Base-by-base conservation (phyloP, 1,140 invertebrate genomes). In the Procambarus clarkii region DNA sequence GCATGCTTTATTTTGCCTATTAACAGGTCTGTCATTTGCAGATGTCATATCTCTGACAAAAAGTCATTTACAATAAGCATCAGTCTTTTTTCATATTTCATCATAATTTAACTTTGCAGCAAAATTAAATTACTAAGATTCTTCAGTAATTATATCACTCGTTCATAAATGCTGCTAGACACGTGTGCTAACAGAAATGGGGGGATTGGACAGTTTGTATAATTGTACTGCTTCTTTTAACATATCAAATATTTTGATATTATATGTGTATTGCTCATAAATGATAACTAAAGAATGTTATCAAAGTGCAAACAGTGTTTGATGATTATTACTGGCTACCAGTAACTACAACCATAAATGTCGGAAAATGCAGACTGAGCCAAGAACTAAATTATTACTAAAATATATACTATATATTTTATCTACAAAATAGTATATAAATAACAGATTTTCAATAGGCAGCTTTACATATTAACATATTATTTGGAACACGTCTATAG, bases 191-290 rank as follows among this genome's bases (percentile, higher is more conserved):
- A 69, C 15, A 83, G 8, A 83, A 64, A 83, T 69, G 81, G 24
- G 81, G 81, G 24, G 81, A 21, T 69, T 64, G 81, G 81, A 83
- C 24, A 60, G 81, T 83, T 64, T 64, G 81, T 83, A 69, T 83
- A 58, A 83, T 83, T 83, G 81, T 83, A 64, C 81, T 83, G 60
- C 34, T 69, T 83, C 50, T 18, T 34, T 74, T 74, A 74, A 74
- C 15, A 34, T 74, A 74, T 74, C 15, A 74, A 74, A 74, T 74
- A 74, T 74, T 74, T 74, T 74, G n/a, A 74, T 74, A 74, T 74
- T 74, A 24, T 44, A 74, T 24, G 34, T 44, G 24, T 34, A 74
- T 34, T 74, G 69, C n/a, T 74, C 8, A 34, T 74, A 74, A 34
- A 15, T 74, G 21, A 74, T 74, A 74, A 69, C 3, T 69, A 8